phyloP scores from a whole-genome alignment of 2,113 vertebrate species.

The Cinclus cinclus region DNA sequence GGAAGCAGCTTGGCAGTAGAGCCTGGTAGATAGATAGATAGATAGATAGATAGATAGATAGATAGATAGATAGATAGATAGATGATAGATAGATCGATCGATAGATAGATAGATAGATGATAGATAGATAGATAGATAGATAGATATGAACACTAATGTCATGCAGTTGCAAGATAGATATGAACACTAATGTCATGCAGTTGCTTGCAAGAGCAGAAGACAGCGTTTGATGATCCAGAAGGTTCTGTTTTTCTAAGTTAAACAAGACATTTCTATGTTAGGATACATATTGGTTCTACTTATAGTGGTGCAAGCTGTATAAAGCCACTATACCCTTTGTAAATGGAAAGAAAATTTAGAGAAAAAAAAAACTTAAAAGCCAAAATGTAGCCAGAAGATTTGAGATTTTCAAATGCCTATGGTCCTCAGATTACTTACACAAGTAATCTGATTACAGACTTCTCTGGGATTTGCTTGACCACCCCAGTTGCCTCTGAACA shows the following conservation, averaged over 20 bases:
- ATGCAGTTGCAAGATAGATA: no score
- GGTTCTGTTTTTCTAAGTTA: neutral
- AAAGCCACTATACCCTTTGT: neutral
- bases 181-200: neutral
- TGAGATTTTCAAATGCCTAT: neutral
- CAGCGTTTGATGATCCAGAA: neutral
- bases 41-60: neutral
- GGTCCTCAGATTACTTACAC: neutral
- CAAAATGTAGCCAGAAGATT: neutral
- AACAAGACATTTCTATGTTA: neutral
- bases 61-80: neutral
- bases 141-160: neutral
- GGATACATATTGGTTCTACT: neutral
- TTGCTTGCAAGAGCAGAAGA: neutral
- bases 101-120: neutral
- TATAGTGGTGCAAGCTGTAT: neutral
- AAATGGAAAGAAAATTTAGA: neutral
- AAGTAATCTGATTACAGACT: slow-evolving; percentile 49
- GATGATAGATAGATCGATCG: neutral
- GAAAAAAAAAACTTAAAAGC: neutral
- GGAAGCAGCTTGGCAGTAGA: neutral
- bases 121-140: neutral
- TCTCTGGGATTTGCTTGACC: slow-evolving; percentile 22
- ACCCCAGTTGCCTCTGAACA: slow-evolving; percentile 41
- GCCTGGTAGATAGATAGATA: neutral